These are phyloP conservation scores for Cordilura impudica DNA, from an alignment of 2,888 invertebrate genomes.

Conservation along the genomic window DNA sequence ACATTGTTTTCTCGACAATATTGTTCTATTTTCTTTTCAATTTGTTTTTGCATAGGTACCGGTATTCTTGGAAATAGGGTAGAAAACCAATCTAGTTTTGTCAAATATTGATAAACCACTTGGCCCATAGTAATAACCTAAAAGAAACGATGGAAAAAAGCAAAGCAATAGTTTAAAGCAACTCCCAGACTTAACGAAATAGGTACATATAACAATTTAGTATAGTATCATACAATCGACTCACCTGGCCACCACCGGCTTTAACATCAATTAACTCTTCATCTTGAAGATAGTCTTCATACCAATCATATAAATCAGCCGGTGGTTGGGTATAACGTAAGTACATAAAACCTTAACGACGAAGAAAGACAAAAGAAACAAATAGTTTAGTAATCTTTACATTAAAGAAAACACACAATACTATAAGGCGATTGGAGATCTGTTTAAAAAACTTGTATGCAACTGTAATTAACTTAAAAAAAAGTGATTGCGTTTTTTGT, in stretches of 20 bases:
- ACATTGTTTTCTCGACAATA: constrained; percentile 80
- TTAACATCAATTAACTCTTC: constrained; percentile 98
- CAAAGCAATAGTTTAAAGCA: neutral
- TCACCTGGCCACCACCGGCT: constrained; percentile 95
- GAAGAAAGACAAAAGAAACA: constrained; percentile 1
- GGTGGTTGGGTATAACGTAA: constrained; percentile 98
- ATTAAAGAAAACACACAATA: constrained; percentile 12
- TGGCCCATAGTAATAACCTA: constrained; percentile 91
- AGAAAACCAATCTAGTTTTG: constrained; percentile 99
- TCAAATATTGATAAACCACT: constrained; percentile 93
- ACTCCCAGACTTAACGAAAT: neutral
- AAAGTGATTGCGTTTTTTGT: constrained; percentile 34
- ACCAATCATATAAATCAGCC: constrained; percentile 97
- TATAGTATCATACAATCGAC: constrained; percentile 72
- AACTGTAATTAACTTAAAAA: constrained; percentile 12
- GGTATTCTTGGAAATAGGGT: constrained; percentile 99
- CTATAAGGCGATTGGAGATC: neutral
- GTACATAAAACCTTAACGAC: constrained; percentile 83
- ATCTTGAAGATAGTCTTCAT: constrained; percentile 96
- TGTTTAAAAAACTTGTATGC: neutral
- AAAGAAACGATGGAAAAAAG: constrained; percentile 1
- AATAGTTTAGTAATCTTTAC: constrained; percentile 5
- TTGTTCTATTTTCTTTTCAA: constrained; percentile 87
- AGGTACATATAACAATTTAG: constrained; percentile 39
- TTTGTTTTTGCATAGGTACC: constrained; percentile 96